Evolutionary conservation across 2,797 vertebrate species (phyloP), one percentile per base, ranked within the genome.

Genomic region (Phataginus tricuspis): DNA sequence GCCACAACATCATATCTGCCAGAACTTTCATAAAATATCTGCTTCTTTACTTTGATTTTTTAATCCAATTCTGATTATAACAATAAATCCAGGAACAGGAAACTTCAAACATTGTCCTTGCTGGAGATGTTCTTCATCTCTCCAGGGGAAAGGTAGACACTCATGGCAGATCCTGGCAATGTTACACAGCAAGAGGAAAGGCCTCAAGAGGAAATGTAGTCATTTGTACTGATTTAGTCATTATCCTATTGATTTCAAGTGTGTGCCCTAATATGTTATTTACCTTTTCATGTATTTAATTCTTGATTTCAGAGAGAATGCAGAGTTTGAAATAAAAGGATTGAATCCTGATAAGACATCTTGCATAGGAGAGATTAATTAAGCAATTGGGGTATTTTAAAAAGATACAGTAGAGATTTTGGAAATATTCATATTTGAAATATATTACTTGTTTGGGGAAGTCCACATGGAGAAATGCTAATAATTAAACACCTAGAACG

Each of bases 201-300:
- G 15, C 12, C 45, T n/a, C 34, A n/a, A 31, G 8, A 57, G 57
- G 7, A 91, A 90, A 92, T 82, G 19, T 0, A n/a, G 18, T 57
- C 5, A 31, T 86, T 79, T 39, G 10, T 49, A 66, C 42, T 83
- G 45, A 90, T 31, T 91, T 61, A 77, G 9, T 86, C 23, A 71
- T 95, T 82, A 77, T 94, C 18, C 78, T 59, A 85, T 12, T 79
- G 39, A 90, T 94, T 87, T 85, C 71, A 63, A 84, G 31, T 55
- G 1, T 68, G 21, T 86, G 25, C 39, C 18, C 31, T 77, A 74
- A 29, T 21, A 18, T 91, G 34, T 51, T 86, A 34, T 45, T 91
- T 89, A 16, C 16, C 2, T 74, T 59, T 72, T 37, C 15, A 71
- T 71, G 16, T 42, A 79, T 77, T 90, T 92, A 75, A 57, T 55